A percentile compares a stretch with the other conserved stretches of the same genome.
These are phyloP conservation scores for Phainopepla nitens DNA, from an alignment of 2,113 vertebrate genomes.

Conservation along the genomic window DNA sequence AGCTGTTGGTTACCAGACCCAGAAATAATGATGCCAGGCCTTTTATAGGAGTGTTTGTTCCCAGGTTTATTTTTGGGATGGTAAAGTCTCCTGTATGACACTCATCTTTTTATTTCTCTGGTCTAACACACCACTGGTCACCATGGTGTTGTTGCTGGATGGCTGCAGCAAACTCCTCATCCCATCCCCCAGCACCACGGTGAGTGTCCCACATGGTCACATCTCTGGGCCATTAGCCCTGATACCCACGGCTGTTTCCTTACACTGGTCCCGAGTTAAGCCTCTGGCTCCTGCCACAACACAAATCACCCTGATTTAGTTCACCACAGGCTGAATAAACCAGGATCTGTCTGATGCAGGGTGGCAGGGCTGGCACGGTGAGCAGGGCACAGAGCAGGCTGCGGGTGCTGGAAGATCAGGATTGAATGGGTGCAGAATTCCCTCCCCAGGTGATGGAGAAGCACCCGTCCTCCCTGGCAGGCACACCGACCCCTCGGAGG, in stretches of 20 bases:
- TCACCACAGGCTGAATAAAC: background rate
- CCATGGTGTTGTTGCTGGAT: rapidly evolving
- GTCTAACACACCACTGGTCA: background rate
- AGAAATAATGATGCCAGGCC: background rate
- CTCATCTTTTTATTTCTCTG: background rate
- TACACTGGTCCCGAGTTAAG: rapidly evolving
- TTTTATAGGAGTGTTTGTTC: background rate
- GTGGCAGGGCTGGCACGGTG: rapidly evolving
- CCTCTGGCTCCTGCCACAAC: background rate
- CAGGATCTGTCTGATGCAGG: background rate
- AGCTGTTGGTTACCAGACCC: background rate
- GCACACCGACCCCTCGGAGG: rapidly evolving
- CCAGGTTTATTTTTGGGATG: background rate
- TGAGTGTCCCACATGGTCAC: background rate
- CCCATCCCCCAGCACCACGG: background rate
- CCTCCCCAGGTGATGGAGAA: rapidly evolving
- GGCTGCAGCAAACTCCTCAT: background rate
- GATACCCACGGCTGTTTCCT: background rate
- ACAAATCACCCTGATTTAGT: background rate
- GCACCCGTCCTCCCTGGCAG: rapidly evolving
- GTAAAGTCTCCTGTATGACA: background rate
- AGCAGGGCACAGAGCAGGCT: background rate
- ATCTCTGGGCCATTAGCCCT: background rate
- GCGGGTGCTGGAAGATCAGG: background rate
- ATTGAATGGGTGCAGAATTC: rapidly evolving